A percentile compares a stretch with the other conserved stretches of the same genome.
Conservation (phyloP, 2,113 vertebrate genomes). For the Naja naja region DNA sequence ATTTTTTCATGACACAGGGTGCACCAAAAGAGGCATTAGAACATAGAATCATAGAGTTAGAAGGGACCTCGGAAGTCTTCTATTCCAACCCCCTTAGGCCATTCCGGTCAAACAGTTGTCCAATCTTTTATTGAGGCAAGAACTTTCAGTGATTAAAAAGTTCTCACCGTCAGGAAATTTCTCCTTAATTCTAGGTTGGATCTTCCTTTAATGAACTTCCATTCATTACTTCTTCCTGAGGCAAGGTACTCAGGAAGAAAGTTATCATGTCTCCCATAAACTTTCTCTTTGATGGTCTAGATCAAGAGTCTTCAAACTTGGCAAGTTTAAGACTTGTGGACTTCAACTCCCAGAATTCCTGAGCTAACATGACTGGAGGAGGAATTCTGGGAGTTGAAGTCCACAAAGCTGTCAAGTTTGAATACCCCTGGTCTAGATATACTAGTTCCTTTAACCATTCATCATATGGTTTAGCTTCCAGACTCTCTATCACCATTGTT, state of each 20-base stretch:
- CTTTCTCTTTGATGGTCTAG: background rate
- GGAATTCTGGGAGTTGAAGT: too few relatives aligned
- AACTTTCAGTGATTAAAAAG: background rate
- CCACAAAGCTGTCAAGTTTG: too few relatives aligned
- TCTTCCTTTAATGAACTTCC: background rate
- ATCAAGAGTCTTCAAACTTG: too few relatives aligned
- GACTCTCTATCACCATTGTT: background rate
- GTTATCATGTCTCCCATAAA: background rate
- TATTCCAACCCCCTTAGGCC: background rate
- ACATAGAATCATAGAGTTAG: background rate
- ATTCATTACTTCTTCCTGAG: background rate
- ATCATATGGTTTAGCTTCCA: background rate
- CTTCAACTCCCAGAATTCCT: too few relatives aligned
- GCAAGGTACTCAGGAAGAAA: too few relatives aligned
- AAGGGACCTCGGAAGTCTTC: background rate
- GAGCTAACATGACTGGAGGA: too few relatives aligned
- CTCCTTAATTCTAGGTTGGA: background rate
- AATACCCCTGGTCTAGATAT: background rate
- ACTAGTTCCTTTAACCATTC: background rate
- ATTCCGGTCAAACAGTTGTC: background rate
- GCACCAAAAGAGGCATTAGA: background rate
- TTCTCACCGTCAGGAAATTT: background rate
- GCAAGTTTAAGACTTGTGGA: too few relatives aligned
- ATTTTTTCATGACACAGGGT: background rate
- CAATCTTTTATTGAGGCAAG: background rate